Conservation (phyloP, 2,797 vertebrate species). For the Okamejei kenojei region DNA sequence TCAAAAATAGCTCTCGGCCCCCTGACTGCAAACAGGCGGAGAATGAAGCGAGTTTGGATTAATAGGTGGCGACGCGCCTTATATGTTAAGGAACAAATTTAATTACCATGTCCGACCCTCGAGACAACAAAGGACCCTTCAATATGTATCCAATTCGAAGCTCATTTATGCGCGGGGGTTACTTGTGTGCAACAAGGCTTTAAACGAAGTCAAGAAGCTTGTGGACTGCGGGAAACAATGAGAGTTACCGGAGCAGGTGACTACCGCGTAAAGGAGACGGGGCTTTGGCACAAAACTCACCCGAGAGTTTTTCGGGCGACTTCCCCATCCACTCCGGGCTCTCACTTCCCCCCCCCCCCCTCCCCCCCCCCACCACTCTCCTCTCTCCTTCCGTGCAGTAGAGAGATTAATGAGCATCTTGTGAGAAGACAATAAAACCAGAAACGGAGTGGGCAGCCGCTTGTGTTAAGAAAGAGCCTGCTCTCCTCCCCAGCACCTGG, state of each 20-base stretch:
- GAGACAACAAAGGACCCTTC: conserved; percentile 67
- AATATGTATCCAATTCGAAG: conserved; percentile 72
- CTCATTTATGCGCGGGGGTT: conserved; percentile 60
- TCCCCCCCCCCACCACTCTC: conserved; percentile 43
- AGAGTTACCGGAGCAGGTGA: conserved; percentile 61
- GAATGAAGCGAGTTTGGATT: conserved; percentile 56
- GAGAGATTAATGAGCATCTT: conserved; percentile 45
- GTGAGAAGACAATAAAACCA: conserved; percentile 48
- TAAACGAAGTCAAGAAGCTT: conserved; percentile 65
- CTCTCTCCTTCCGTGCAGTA: conserved; percentile 44
- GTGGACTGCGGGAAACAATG: conserved; percentile 54
- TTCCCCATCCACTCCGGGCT: background rate
- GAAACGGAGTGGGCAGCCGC: conserved; percentile 44
- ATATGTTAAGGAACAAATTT: conserved; percentile 73
- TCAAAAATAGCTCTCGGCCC: conserved; percentile 34
- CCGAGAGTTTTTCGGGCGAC: conserved; percentile 51
- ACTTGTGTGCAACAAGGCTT: conserved; percentile 45
- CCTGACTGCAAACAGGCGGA: background rate
- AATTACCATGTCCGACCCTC: conserved; percentile 75
- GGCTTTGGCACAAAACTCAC: conserved; percentile 63
- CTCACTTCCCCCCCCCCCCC: conserved; percentile 40
- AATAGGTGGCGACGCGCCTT: conserved; percentile 56
- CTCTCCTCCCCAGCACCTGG: conserved; percentile 46
- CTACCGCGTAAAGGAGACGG: conserved; percentile 61
- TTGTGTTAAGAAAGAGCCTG: conserved; percentile 42